Conservation (phyloP, 2,113 vertebrate genomes). For the Cyprinodon variegatus region DNA sequence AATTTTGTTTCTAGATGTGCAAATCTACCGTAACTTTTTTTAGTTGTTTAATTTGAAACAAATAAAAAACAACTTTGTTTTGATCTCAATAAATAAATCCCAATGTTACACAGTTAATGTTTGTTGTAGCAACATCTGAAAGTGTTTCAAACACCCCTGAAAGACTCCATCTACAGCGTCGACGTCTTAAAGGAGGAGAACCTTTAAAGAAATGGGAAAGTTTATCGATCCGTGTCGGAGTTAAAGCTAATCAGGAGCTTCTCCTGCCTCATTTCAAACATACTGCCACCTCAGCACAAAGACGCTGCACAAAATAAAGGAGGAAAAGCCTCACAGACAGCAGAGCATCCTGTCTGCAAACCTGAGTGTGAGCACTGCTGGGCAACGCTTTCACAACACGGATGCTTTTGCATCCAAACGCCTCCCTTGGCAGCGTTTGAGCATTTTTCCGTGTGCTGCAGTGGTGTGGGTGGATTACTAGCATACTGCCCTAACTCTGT, state of each 20-base stretch:
- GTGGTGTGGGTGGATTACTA: slow-evolving; percentile 32
- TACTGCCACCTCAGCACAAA: not conserved
- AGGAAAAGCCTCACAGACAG: not conserved
- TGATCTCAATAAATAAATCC: too few relatives aligned
- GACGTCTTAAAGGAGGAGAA: not conserved
- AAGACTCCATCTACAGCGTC: too few relatives aligned
- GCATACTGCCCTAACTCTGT: slow-evolving; percentile 13
- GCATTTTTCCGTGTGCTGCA: slow-evolving; percentile 22
- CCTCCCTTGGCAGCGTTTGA: slow-evolving; percentile 6
- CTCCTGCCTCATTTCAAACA: not conserved
- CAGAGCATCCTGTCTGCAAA: not conserved
- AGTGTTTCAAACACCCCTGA: not conserved
- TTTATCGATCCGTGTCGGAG: not conserved
- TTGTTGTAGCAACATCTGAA: not conserved
- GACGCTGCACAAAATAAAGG: not conserved
- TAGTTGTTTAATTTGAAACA: too few relatives aligned
- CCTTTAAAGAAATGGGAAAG: too few relatives aligned
- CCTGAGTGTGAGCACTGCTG: not conserved
- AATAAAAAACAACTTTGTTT: too few relatives aligned
- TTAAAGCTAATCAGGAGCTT: not conserved
- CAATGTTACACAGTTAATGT: not conserved
- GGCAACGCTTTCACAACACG: not conserved
- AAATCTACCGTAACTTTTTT: too few relatives aligned
- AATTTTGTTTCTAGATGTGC: too few relatives aligned
- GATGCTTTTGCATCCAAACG: slow-evolving; percentile 4